These are phyloP conservation scores for Lophotis ruficrista DNA, from an alignment of 2,113 vertebrate species.

Conservation along the genomic window DNA sequence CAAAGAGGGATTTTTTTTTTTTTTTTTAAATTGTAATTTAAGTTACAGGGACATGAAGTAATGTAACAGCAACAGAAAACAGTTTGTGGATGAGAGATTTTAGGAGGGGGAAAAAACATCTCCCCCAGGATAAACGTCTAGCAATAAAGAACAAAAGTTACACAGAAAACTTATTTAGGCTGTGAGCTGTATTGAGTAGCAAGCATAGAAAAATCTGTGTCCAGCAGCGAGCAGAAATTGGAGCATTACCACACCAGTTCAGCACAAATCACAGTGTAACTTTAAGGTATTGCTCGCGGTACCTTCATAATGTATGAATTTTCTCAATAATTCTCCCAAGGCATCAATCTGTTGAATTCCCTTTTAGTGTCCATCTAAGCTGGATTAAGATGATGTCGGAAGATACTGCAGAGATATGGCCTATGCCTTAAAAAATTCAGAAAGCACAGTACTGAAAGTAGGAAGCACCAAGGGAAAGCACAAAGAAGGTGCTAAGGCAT, in stretches of 20 bases:
- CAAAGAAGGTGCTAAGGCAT: not conserved
- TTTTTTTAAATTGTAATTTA: not conserved
- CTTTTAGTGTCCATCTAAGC: not conserved
- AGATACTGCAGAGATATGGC: not conserved
- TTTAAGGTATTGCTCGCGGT: not conserved
- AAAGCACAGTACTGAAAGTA: not conserved
- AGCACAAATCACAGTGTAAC: not conserved
- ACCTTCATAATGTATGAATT: not conserved
- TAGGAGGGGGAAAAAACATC: not conserved
- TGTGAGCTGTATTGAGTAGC: not conserved
- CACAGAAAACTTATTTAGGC: not conserved
- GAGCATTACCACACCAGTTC: not conserved
- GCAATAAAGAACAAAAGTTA: conserved; percentile 6
- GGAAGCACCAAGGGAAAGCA: not conserved
- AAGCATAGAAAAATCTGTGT: not conserved
- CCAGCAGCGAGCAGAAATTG: not conserved
- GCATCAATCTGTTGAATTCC: not conserved
- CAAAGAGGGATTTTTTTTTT: not conserved
- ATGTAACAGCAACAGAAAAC: not conserved
- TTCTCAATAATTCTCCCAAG: not conserved
- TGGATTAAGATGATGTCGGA: not conserved
- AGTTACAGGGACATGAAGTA: not conserved
- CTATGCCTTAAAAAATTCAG: not conserved
- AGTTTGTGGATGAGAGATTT: conserved; percentile 22
- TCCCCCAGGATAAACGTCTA: not conserved